phyloP scores from a whole-genome alignment of 1,140 invertebrate genomes.

The Ceratosolen fusciceps region DNA sequence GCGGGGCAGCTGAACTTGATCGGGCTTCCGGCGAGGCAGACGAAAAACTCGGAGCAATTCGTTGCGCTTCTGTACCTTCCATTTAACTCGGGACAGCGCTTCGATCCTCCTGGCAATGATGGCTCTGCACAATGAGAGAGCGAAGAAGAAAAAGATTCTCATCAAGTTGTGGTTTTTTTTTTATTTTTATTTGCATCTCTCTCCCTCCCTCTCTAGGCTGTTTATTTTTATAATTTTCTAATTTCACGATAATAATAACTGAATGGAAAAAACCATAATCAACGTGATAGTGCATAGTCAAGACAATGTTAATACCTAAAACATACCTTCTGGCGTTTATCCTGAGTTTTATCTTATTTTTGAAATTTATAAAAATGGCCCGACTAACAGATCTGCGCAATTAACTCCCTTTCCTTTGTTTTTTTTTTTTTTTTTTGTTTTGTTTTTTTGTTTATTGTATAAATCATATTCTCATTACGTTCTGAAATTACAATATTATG shows the following conservation, averaged over 20 bases:
- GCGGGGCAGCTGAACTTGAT: slow-evolving; percentile 76
- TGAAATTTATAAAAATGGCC: neutral
- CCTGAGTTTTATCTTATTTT: neutral
- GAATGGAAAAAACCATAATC: neutral
- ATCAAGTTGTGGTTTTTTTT: neutral
- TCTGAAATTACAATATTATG: too few relatives aligned
- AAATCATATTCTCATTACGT: too few relatives aligned
- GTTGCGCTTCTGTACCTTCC: slow-evolving; percentile 75
- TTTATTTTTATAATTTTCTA: neutral
- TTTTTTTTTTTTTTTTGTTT: too few relatives aligned
- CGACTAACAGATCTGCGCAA: too few relatives aligned
- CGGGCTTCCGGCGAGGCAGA: slow-evolving; percentile 74
- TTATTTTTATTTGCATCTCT: neutral
- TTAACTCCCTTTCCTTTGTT: too few relatives aligned
- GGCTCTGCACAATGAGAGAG: slow-evolving; percentile 58
- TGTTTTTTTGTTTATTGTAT: too few relatives aligned
- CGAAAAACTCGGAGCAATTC: slow-evolving; percentile 78
- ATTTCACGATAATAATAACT: neutral
- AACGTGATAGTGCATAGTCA: neutral
- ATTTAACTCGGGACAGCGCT: slow-evolving; percentile 66
- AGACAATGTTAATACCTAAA: neutral
- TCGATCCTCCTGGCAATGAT: slow-evolving; percentile 67
- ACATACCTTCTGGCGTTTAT: neutral
- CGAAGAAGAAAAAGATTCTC: slow-evolving; percentile 10
- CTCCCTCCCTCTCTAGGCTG: neutral